Base-by-base conservation (phyloP, 1,140 invertebrate species). In the Drosophila kurseongensis region DNA sequence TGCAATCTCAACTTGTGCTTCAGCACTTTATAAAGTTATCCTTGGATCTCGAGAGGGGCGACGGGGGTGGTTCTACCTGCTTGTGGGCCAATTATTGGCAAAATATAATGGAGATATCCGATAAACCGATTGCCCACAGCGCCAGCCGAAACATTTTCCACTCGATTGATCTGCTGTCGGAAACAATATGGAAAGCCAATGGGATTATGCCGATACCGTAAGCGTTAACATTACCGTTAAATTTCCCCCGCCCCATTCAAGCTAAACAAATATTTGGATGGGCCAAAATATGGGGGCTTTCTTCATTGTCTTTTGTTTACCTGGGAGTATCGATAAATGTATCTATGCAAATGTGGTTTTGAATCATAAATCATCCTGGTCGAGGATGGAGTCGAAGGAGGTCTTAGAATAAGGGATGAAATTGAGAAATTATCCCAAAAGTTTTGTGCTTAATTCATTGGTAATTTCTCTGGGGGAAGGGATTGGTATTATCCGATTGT, bases 21-120 rank as follows among this genome's bases (percentile, higher is more conserved):
- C 36, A 74, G 68, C 72, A 55, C 69, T 73, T 76, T 76, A 76
- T 67, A 76, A 76, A 76, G 72, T 75, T 75, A 66, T 75, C 73
- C 54, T 51, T 35, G 44, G 16, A 71, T 68, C 44, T 29, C n/a
- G 9, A 32, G 6, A 32, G 14, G 5, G 4, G 23, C 1, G 10
- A 0, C 4, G 2, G 9, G 7, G n/a, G 29, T 13, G 4, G 10
- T 9, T 45, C 7, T 23, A 16, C 18, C 23, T 16, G 63, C 60
- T 69, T 69, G 65, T 48, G 67, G 67, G 35, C 67, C 67, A 71
- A 71, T 71, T 72, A 72, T 72, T 52, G 68, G 52, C 52, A 71
- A 72, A 58, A 71, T 72, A 57, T 71, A 72, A 72, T 72, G 65
- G 66, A 56, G 52, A 72, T 48, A 72, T 50, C 52, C 65, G 65